Evolutionary conservation across 2,113 vertebrate genomes (phyloP).

Genomic region (Ahaetulla prasina): DNA sequence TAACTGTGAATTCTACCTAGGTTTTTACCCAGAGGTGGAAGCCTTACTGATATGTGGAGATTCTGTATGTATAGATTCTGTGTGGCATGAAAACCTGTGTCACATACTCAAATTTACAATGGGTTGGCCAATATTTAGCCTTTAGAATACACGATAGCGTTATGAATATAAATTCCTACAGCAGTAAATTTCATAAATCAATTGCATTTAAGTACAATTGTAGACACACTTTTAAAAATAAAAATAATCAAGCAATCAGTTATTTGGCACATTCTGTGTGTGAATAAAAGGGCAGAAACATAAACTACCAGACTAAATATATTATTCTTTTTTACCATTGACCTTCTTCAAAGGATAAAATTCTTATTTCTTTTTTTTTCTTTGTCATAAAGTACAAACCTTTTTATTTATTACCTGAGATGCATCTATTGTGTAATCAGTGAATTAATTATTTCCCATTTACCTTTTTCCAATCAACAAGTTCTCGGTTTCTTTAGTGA

Average conservation of each 20-base stretch:
- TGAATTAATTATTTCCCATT: not conserved
- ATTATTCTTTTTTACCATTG: not conserved
- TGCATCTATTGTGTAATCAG: not conserved
- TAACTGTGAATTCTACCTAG: not conserved
- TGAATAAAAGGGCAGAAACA: not conserved
- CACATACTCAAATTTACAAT: not conserved
- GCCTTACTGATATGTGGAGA: not conserved
- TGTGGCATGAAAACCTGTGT: not conserved
- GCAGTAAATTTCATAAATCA: not conserved
- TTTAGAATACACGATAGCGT: not conserved
- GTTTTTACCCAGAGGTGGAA: no score
- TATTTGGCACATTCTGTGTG: conserved; percentile 6
- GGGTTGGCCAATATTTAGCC: not conserved
- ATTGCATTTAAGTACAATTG: not conserved
- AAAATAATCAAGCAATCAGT: not conserved
- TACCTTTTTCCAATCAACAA: not conserved
- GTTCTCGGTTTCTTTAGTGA: not conserved
- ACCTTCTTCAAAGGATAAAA: not conserved
- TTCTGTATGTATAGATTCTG: not conserved
- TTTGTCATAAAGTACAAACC: not conserved
- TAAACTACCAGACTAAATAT: not conserved
- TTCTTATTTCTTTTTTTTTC: not conserved
- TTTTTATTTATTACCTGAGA: not conserved
- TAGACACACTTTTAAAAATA: not conserved
- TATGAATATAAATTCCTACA: not conserved